Evolutionary conservation across 2,113 vertebrate species (phyloP).

Genomic region (Apus apus): DNA sequence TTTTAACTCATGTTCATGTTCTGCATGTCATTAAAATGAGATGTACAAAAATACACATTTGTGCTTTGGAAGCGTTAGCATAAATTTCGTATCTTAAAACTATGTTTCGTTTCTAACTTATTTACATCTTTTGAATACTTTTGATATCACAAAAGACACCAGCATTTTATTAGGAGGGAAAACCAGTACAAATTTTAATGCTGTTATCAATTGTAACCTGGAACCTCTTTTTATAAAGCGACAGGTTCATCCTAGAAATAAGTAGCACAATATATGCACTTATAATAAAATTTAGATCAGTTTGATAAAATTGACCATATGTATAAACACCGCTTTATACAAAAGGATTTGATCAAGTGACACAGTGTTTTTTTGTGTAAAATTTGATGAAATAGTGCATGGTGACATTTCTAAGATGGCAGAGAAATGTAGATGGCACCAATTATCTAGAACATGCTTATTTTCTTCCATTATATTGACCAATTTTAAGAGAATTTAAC

Average conservation of each 20-base stretch:
- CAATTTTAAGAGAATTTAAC: neutral
- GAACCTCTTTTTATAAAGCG: slow-evolving; percentile 4
- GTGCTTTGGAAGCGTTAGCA: slow-evolving; percentile 73
- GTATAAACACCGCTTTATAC: slow-evolving; percentile 55
- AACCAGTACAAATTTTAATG: slow-evolving; percentile 30
- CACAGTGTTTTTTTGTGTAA: slow-evolving; percentile 58
- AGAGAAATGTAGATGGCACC: neutral
- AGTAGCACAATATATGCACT: slow-evolving; percentile 11
- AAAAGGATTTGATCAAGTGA: slow-evolving; percentile 44
- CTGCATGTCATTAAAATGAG: slow-evolving; percentile 66
- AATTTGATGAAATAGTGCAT: neutral
- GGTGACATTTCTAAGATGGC: neutral
- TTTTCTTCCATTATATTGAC: neutral
- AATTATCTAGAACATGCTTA: neutral
- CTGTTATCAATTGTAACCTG: slow-evolving; percentile 24
- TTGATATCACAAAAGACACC: slow-evolving; percentile 44
- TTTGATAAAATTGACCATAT: slow-evolving; percentile 36
- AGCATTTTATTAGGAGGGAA: neutral
- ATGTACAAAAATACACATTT: slow-evolving; percentile 78
- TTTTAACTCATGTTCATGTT: slow-evolving; percentile 43
- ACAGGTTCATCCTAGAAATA: neutral
- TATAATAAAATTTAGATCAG: slow-evolving; percentile 45
- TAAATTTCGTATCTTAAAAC: slow-evolving; percentile 55
- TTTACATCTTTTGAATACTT: slow-evolving; percentile 52
- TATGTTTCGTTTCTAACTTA: slow-evolving; percentile 38